Evolutionary conservation across 2,888 invertebrate species (phyloP).

Genomic region (Athrips mouffetella): DNA sequence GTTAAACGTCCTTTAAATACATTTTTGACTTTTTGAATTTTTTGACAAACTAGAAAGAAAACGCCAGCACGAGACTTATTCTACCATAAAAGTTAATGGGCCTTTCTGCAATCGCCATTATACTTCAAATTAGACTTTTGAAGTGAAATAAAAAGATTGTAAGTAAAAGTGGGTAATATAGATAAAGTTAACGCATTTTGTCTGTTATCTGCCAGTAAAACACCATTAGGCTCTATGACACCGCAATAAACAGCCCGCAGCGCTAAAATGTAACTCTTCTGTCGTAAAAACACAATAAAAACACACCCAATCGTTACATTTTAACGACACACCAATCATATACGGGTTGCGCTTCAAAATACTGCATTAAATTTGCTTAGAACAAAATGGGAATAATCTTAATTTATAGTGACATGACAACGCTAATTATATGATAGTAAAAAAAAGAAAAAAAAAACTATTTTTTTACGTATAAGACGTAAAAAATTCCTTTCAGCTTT

Average conservation of each 20-base stretch:
- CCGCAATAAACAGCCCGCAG: constrained; percentile 73
- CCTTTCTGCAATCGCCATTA: no score
- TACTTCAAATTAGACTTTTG: constrained; percentile 13
- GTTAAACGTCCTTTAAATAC: no score
- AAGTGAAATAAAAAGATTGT: constrained; percentile 32
- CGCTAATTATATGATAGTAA: no score
- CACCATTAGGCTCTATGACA: constrained; percentile 66
- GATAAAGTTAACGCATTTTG: constrained; percentile 44
- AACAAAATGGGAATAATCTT: no score
- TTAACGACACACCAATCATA: constrained; percentile 71
- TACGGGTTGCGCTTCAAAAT: constrained; percentile 48
- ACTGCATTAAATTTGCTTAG: neutral
- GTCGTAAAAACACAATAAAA: constrained; percentile 73
- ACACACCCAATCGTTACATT: constrained; percentile 67
- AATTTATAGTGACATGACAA: no score
- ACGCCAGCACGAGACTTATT: no score
- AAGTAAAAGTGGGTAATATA: constrained; percentile 36
- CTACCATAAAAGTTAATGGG: no score
- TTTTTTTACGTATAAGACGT: no score
- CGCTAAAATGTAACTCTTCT: constrained; percentile 74
- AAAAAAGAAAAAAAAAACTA: no score
- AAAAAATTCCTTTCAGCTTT: no score
- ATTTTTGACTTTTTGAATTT: no score
- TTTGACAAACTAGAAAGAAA: no score
- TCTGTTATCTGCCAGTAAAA: constrained; percentile 74